phyloP scores from a whole-genome alignment of 2,888 invertebrate species.

The Agonopterix arenella region DNA sequence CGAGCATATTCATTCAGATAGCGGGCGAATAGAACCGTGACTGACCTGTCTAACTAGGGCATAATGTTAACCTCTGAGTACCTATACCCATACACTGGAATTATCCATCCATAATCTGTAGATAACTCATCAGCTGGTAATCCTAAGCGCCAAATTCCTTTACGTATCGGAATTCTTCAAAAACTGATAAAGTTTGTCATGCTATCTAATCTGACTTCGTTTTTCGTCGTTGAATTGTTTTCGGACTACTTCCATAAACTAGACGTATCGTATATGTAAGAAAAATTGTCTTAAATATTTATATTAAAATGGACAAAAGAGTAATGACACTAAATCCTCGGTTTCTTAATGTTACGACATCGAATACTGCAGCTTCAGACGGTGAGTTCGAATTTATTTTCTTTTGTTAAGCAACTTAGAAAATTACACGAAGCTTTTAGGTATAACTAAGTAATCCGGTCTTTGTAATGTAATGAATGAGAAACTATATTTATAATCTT shows the following conservation, averaged over 20 bases:
- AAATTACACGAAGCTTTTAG: neutral
- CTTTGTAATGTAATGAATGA: no score
- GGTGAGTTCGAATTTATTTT: conserved; percentile 32
- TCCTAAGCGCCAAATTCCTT: no score
- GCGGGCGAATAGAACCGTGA: no score
- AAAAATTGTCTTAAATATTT: conserved; percentile 13
- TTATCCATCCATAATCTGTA: no score
- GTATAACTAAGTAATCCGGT: no score
- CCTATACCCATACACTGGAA: no score
- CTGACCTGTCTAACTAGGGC: no score
- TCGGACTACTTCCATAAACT: conserved; percentile 26
- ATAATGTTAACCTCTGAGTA: no score
- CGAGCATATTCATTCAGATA: no score
- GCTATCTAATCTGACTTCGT: conserved; percentile 46
- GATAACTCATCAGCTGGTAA: no score
- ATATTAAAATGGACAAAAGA: conserved; percentile 38
- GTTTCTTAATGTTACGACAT: conserved; percentile 28
- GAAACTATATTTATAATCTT: no score
- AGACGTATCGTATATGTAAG: conserved; percentile 24
- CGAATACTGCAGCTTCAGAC: conserved; percentile 43
- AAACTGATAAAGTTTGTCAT: conserved; percentile 31
- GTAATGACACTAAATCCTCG: conserved; percentile 35
- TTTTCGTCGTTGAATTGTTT: conserved; percentile 37
- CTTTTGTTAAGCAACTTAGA: neutral
- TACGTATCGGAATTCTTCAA: no score